Base-by-base conservation (phyloP, 2,888 invertebrate species). In the Cerastoderma edule region DNA sequence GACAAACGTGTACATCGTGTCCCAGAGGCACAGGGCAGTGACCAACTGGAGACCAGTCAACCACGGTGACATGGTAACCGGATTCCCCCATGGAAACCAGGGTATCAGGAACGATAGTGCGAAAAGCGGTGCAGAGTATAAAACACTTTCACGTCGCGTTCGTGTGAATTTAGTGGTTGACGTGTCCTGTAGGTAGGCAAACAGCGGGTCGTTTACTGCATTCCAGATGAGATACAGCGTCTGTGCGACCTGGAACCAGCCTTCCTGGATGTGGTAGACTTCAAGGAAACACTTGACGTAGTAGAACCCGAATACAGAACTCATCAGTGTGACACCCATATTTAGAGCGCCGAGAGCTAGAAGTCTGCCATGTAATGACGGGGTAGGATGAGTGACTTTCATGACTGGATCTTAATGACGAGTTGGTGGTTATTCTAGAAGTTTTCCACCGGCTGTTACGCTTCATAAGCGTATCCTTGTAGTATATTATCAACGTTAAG, bases 151-250 rank as follows among this genome's bases (percentile, higher is more conserved):
- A 13, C 92, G 84, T 3, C 93, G 88, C 24, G 89, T 91, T 64
- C 87, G 88, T 19, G 93, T 87, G 87, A 92, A 92, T 30, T 72
- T 67, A 39, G 73, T 87, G 10, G 78, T 83, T 27, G 86, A 83
- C 22, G 85, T 89, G 80, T 92, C 92, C 71, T 91, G 91, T 2
- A 89, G 76, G 75, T 93, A 93, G 10, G 93, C 93, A 83, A 93
- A 93, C 48, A 93, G 77, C 0, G 93, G 93, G 74, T 93, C 93
- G 77, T 93, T 94, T 30, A 93, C 78, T 0, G 93, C 92, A 81
- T 93, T 93, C 93, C 93, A 93, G 6, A 93, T 72, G 87, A 93
- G 85, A 78, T 92, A 93, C 8, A 93, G 83, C 0, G 89, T 84
- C 81, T 94, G 93, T 0, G 93, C 88, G 2, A 91, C 46, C 50